These are phyloP conservation scores for Cepaea hortensis DNA, from an alignment of 2,888 invertebrate species.

Conservation along the genomic window DNA sequence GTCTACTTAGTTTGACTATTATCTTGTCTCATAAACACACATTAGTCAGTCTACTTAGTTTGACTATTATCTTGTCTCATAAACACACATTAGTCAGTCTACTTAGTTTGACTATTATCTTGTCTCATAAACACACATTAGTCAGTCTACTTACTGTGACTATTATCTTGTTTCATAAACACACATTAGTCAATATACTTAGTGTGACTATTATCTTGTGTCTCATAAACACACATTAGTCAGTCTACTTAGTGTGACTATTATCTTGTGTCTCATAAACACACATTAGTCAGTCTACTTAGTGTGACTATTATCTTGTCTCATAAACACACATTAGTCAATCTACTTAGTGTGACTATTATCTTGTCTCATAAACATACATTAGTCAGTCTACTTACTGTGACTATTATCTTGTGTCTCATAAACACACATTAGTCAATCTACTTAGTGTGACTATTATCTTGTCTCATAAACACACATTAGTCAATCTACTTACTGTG, in stretches of 20 bases:
- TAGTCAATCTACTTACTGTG: too few relatives aligned
- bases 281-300: constrained; percentile 32
- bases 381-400: constrained; percentile 77
- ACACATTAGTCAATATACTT: constrained; percentile 31
- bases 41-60: constrained; percentile 77
- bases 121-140: too few relatives aligned
- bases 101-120: constrained; percentile 84
- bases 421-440: too few relatives aligned
- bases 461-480: too few relatives aligned
- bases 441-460: too few relatives aligned
- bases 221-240: constrained; percentile 78
- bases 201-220: constrained; percentile 86
- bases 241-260: constrained; percentile 81
- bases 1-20: constrained; percentile 82
- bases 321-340: too few relatives aligned
- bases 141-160: constrained; percentile 80
- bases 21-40: too few relatives aligned
- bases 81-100: too few relatives aligned
- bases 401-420: constrained; percentile 81
- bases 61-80: constrained; percentile 84
- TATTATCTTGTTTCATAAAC: constrained; percentile 83
- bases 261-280: constrained; percentile 83
- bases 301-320: constrained; percentile 86
- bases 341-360: constrained; percentile 82
- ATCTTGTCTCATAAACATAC: too few relatives aligned